A percentile compares a stretch with the other conserved stretches of the same genome.
Evolutionary conservation across 2,888 invertebrate genomes (phyloP).

Genomic region (Phlogophora meticulosa): DNA sequence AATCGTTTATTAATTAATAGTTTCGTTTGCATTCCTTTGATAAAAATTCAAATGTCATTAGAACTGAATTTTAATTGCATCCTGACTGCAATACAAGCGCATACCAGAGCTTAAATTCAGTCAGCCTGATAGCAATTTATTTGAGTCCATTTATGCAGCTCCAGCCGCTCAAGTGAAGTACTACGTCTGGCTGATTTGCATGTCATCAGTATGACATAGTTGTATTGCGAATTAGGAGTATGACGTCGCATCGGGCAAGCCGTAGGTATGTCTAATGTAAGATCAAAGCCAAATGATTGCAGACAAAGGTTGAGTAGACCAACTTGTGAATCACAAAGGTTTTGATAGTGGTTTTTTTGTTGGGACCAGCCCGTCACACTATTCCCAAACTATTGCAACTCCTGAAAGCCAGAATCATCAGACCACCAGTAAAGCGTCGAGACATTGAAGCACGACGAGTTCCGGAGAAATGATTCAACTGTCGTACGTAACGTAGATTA

Average conservation of each 20-base stretch:
- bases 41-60: neutral
- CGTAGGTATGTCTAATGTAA: neutral
- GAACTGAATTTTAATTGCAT: conserved; percentile 2
- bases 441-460: no score
- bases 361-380: no score
- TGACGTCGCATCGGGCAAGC: neutral
- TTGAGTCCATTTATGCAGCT: neutral
- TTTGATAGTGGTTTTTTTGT: no score
- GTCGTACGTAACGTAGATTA: no score
- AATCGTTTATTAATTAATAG: conserved; percentile 26
- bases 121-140: neutral
- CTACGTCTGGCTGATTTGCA: no score
- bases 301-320: no score
- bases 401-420: no score
- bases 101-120: neutral
- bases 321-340: neutral
- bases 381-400: no score
- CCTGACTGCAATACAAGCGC: neutral
- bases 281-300: neutral
- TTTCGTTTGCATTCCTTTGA: conserved; percentile 6
- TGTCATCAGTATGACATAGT: no score
- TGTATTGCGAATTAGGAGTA: conserved; percentile 13
- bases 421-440: no score
- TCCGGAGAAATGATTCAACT: no score
- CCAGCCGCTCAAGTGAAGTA: neutral